These are phyloP conservation scores for Microctonus hyperodae DNA, from an alignment of 2,888 invertebrate species.

Conservation along the genomic window DNA sequence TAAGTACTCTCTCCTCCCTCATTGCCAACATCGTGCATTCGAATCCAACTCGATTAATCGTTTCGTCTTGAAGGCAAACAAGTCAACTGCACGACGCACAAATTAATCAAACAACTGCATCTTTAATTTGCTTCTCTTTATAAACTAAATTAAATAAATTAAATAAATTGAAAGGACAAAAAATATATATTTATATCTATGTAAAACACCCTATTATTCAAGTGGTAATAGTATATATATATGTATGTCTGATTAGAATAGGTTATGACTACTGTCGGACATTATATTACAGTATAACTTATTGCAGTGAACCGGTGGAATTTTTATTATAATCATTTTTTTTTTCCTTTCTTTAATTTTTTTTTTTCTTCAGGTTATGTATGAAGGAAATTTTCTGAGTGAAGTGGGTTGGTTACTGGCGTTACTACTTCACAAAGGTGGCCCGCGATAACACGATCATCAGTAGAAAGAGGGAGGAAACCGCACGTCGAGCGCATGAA, in stretches of 20 bases:
- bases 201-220: not conserved
- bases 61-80: conserved; percentile 18
- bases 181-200: not conserved
- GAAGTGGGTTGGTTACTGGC: not conserved
- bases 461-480: conserved; percentile 24
- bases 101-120: conserved; percentile 22
- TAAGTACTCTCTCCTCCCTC: not conserved
- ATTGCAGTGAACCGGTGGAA: not conserved
- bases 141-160: not conserved
- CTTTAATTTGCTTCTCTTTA: not conserved
- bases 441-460: conserved; percentile 31
- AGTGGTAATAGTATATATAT: not conserved
- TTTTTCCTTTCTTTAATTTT: not conserved
- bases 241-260: conserved; percentile 26
- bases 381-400: not conserved
- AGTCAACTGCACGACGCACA: conserved; percentile 20
- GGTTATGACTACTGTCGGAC: conserved; percentile 29
- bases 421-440: conserved; percentile 15
- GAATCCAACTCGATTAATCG: conserved; percentile 23
- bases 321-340: not conserved
- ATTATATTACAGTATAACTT: not conserved
- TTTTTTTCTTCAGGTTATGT: not conserved
- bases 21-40: not conserved
- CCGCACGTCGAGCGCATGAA: conserved; percentile 38
- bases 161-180: not conserved